These are phyloP conservation scores for Botia kubotai DNA, from an alignment of 2,797 vertebrate species.

Conservation along the genomic window DNA sequence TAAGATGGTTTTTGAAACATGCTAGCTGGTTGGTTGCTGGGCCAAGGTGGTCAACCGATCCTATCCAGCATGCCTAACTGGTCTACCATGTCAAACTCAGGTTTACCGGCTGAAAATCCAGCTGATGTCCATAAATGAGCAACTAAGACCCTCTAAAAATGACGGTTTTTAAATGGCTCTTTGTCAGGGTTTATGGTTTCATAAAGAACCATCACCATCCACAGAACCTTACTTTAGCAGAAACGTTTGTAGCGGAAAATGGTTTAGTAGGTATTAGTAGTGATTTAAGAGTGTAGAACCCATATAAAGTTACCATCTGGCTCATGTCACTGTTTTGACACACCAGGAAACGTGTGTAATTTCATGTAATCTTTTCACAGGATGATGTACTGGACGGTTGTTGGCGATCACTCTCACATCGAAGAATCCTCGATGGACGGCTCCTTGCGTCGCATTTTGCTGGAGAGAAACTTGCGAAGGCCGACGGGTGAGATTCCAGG, in stretches of 20 bases:
- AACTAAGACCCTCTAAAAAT: neutral
- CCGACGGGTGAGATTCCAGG: conserved; percentile 79
- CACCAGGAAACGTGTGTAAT: neutral
- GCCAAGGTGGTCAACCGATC: neutral
- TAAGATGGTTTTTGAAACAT: neutral
- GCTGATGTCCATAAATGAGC: neutral
- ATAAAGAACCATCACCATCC: too few relatives aligned
- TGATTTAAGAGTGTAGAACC: too few relatives aligned
- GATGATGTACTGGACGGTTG: conserved; percentile 91
- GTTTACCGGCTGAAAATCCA: too few relatives aligned
- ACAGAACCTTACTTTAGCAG: neutral
- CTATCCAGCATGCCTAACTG: too few relatives aligned
- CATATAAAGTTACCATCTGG: neutral
- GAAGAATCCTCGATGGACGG: conserved; percentile 90
- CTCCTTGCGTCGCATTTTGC: conserved; percentile 81
- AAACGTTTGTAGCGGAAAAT: neutral
- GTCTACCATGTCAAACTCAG: too few relatives aligned
- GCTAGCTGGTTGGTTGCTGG: neutral
- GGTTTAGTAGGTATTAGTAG: too few relatives aligned
- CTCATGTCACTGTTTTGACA: neutral
- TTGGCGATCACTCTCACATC: conserved; percentile 85
- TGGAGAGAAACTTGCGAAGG: conserved; percentile 85
- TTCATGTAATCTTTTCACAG: conserved; percentile 61
- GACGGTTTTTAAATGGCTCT: too few relatives aligned
- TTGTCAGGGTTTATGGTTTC: too few relatives aligned